phyloP scores from a whole-genome alignment of 2,888 invertebrate species.

The Monoplex corrugatus region DNA sequence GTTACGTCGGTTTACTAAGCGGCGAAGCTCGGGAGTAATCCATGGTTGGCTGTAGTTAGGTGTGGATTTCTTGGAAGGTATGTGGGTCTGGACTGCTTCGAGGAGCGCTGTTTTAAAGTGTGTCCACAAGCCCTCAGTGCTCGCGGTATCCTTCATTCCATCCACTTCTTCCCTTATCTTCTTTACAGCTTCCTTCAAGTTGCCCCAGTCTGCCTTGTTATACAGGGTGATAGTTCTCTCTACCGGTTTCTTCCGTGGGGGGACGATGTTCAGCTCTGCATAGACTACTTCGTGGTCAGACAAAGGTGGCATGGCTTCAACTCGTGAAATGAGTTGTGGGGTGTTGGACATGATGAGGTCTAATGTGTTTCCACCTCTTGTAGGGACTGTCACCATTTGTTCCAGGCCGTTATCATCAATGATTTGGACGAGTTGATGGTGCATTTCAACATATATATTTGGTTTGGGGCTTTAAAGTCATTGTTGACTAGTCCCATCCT shows the following conservation, averaged over 20 bases:
- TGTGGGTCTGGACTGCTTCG: neutral
- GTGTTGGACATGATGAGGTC: slow-evolving; percentile 31
- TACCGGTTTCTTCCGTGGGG: neutral
- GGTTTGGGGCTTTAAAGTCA: neutral
- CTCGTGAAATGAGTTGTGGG: neutral
- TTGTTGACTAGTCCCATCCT: neutral
- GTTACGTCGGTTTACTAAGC: neutral
- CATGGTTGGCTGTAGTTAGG: neutral
- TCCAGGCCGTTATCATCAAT: neutral
- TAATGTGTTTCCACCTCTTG: neutral
- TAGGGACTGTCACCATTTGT: slow-evolving; percentile 9
- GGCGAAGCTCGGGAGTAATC: neutral
- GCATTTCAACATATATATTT: neutral
- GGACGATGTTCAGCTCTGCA: neutral
- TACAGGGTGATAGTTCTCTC: neutral
- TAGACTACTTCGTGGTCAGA: slow-evolving; percentile 12
- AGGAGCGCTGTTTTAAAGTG: neutral
- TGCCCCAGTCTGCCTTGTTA: slow-evolving; percentile 14
- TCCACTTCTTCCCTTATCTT: no score
- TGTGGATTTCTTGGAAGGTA: neutral
- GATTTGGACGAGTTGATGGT: neutral
- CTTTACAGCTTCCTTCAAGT: neutral
- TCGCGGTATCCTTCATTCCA: neutral
- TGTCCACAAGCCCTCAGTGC: neutral
- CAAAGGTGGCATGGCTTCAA: neutral